Evolutionary conservation across 2,888 invertebrate species (phyloP).

Genomic region (Himalopsyche kuldschensis): DNA sequence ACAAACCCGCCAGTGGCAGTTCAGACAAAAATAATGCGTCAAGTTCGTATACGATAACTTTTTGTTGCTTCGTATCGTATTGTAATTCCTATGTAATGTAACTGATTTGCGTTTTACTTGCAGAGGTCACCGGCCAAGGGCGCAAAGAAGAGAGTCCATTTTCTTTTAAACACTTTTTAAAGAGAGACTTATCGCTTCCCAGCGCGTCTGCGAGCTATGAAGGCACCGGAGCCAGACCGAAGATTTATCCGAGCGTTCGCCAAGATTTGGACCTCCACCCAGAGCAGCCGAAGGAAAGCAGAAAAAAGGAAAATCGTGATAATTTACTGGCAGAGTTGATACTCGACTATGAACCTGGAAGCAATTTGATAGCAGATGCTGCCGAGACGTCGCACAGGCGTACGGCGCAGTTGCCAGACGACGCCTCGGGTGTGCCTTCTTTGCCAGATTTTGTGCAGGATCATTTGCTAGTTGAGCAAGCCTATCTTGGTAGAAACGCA

Average conservation of each 20-base stretch:
- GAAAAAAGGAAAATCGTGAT: conserved; percentile 47
- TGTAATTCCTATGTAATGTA: neutral
- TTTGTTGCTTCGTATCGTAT: neutral
- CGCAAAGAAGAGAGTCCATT: conserved; percentile 76
- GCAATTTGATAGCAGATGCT: conserved; percentile 43
- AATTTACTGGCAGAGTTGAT: conserved; percentile 43
- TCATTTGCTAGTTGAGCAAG: conserved; percentile 80
- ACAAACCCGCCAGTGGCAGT: conserved; percentile 28
- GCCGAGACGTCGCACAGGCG: neutral
- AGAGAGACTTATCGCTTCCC: conserved; percentile 62
- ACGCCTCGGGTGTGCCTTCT: conserved; percentile 63
- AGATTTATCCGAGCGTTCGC: conserved; percentile 58
- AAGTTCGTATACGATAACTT: neutral
- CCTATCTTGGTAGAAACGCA: conserved; percentile 63
- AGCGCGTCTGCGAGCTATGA: conserved; percentile 64
- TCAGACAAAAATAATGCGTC: conserved; percentile 22
- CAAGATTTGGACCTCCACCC: conserved; percentile 14
- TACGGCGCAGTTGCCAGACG: conserved; percentile 40
- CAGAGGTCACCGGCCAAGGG: conserved; percentile 54
- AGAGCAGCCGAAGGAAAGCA: conserved; percentile 40
- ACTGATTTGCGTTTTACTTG: conserved; percentile 44
- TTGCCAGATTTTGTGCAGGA: conserved; percentile 89
- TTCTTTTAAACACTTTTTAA: conserved; percentile 83
- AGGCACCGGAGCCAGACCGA: conserved; percentile 76
- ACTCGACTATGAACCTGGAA: conserved; percentile 47